These are phyloP conservation scores for Nylanderia fulva DNA, from an alignment of 1,140 invertebrate species.

Conservation along the genomic window DNA sequence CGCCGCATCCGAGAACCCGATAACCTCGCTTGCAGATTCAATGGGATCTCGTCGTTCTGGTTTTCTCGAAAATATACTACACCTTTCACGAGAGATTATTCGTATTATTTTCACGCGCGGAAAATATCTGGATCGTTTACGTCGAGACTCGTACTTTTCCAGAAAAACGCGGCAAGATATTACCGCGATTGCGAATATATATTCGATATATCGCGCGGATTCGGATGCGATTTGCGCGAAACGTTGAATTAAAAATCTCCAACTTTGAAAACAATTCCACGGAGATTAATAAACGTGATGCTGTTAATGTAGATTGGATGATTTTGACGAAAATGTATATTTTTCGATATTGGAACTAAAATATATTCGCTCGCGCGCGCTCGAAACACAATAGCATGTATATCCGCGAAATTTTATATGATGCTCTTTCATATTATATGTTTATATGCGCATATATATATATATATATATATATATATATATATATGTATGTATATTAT, in stretches of 20 bases:
- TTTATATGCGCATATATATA: neutral
- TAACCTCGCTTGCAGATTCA: constrained; percentile 19
- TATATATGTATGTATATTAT: no score
- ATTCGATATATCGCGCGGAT: neutral
- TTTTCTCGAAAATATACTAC: neutral
- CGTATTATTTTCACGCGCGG: neutral
- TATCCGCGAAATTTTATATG: constrained; percentile 24
- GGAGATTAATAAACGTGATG: constrained; percentile 21
- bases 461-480: no score
- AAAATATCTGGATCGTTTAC: constrained; percentile 1
- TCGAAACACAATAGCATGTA: neutral
- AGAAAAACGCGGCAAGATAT: neutral
- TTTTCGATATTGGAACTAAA: neutral
- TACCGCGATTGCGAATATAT: no score
- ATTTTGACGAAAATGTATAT: constrained; percentile 42
- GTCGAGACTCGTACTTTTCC: neutral
- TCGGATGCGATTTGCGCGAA: neutral
- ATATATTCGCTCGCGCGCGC: constrained; percentile 17
- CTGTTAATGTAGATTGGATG: constrained; percentile 50
- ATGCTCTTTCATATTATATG: no score
- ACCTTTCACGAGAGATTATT: constrained; percentile 3
- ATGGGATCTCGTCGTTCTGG: neutral
- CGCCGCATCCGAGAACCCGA: neutral
- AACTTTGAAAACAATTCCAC: constrained; percentile 27
- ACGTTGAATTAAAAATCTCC: constrained; percentile 37